These are phyloP conservation scores for Drymonia ruficornis DNA, from an alignment of 2,888 invertebrate genomes.

Conservation along the genomic window DNA sequence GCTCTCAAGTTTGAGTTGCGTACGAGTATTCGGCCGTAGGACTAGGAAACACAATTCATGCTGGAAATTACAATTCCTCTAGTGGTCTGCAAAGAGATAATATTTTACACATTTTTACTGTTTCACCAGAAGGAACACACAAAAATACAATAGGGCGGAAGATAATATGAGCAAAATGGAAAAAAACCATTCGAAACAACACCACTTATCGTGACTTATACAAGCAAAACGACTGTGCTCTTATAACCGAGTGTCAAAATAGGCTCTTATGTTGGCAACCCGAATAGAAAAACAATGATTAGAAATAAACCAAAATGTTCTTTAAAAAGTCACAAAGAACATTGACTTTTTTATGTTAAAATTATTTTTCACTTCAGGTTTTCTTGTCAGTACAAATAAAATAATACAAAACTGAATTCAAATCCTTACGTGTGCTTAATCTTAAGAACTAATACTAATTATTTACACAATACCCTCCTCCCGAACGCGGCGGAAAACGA, in stretches of 20 bases:
- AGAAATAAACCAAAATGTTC: not conserved
- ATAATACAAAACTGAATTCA: conserved; percentile 69
- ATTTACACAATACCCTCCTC: conserved; percentile 73
- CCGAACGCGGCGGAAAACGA: conserved; percentile 44
- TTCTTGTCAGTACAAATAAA: conserved; percentile 31
- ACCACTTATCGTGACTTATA: conserved; percentile 9
- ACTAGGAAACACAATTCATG: too few relatives aligned
- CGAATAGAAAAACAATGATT: conserved; percentile 36
- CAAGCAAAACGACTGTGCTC: conserved; percentile 29
- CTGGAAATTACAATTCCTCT: too few relatives aligned
- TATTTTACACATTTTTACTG: too few relatives aligned
- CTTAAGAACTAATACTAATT: conserved; percentile 42
- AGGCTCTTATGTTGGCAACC: conserved; percentile 30
- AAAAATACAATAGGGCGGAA: too few relatives aligned
- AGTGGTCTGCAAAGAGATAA: too few relatives aligned
- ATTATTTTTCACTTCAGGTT: conserved; percentile 36
- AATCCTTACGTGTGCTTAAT: conserved; percentile 77
- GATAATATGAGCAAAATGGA: too few relatives aligned
- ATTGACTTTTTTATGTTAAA: not conserved
- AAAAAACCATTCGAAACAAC: conserved; percentile 8
- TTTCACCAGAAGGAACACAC: too few relatives aligned
- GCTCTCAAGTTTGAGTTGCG: too few relatives aligned
- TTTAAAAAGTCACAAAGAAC: not conserved
- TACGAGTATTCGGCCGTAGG: too few relatives aligned
- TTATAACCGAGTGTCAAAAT: conserved; percentile 5